A percentile compares a stretch with the other conserved stretches of the same genome.
These are phyloP conservation scores for Cloeon dipterum DNA, from an alignment of 2,888 invertebrate species.

Conservation along the genomic window DNA sequence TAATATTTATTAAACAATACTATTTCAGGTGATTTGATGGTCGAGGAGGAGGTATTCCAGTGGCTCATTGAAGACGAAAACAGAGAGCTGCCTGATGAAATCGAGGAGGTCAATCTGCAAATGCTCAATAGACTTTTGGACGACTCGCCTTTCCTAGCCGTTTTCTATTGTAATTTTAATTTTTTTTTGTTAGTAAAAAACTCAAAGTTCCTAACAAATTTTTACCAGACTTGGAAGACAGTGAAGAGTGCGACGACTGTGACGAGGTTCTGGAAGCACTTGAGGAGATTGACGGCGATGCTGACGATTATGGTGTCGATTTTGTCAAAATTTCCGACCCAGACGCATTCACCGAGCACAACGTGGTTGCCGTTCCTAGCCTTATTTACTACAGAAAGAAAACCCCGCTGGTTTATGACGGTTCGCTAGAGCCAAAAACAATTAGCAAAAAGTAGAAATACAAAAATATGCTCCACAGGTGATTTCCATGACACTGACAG, in stretches of 20 bases:
- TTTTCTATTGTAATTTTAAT: conserved; percentile 61
- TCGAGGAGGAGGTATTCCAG: conserved; percentile 75
- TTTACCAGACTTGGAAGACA: conserved; percentile 31
- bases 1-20: not conserved
- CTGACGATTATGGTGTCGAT: conserved; percentile 63
- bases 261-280: conserved; percentile 72
- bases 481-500: conserved; percentile 70
- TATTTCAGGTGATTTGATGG: conserved; percentile 56
- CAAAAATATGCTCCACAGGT: conserved; percentile 17
- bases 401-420: conserved; percentile 69
- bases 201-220: conserved; percentile 9
- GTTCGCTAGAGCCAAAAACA: too few relatives aligned
- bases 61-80: conserved; percentile 88
- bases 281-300: conserved; percentile 88
- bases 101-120: conserved; percentile 73
- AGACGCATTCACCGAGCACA: conserved; percentile 60
- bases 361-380: conserved; percentile 62
- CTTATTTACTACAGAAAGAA: conserved; percentile 68
- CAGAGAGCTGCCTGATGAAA: conserved; percentile 78
- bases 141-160: conserved; percentile 69
- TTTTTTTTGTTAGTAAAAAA: conserved; percentile 1
- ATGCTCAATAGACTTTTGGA: conserved; percentile 69
- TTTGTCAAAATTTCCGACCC: conserved; percentile 76
- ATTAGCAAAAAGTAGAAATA: not conserved
- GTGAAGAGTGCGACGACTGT: conserved; percentile 78